Conservation (phyloP, 2,113 vertebrate species). For the Proterorhinus semilunaris region DNA sequence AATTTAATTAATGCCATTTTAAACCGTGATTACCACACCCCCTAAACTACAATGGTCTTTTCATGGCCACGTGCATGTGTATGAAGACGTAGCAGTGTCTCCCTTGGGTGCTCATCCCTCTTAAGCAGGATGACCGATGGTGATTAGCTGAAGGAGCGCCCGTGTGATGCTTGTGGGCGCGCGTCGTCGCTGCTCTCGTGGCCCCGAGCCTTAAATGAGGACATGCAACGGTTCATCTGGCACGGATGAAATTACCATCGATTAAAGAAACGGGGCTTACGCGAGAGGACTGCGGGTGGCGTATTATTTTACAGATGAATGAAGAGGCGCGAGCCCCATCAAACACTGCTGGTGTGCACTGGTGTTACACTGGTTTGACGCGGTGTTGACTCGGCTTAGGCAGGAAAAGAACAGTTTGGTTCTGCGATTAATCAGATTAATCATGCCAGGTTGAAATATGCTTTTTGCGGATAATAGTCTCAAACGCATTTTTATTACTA, state of each 20-base stretch:
- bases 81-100: conserved; percentile 22
- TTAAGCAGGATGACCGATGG: conserved; percentile 16
- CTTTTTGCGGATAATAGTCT: too few species aligned
- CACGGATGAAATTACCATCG: conserved; percentile 32
- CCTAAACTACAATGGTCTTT: not conserved
- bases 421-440: too few species aligned
- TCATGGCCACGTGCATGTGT: conserved; percentile 21
- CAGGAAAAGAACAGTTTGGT: too few species aligned
- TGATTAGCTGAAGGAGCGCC: conserved; percentile 27
- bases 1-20: not conserved
- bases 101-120: conserved; percentile 30
- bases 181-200: conserved; percentile 8
- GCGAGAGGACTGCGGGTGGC: not conserved
- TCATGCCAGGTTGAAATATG: too few species aligned
- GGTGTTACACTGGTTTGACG: not conserved
- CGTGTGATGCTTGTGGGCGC: not conserved
- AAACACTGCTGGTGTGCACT: not conserved
- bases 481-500: too few species aligned
- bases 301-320: conserved; percentile 6
- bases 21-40: not conserved
- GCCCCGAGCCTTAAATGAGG: conserved; percentile 30
- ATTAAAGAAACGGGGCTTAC: conserved; percentile 16
- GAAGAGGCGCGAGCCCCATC: not conserved
- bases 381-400: not conserved
- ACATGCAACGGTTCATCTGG: conserved; percentile 28